These are phyloP conservation scores for Ursus arctos DNA, from an alignment of 2,113 vertebrate species.

Conservation along the genomic window DNA sequence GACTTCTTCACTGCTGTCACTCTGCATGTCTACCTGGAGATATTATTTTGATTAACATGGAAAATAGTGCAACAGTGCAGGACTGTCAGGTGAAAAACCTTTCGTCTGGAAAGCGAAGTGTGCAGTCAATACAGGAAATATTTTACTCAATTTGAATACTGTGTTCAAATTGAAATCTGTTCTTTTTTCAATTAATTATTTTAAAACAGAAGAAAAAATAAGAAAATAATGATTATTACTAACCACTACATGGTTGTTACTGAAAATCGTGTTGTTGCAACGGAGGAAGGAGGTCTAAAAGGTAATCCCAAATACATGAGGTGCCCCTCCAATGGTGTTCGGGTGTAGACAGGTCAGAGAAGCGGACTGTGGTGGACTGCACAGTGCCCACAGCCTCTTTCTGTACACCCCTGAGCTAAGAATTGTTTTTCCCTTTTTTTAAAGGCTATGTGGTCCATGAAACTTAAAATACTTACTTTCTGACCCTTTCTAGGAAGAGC, in stretches of 20 bases:
- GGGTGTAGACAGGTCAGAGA: fast-evolving
- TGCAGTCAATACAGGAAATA: background rate
- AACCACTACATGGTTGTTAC: background rate
- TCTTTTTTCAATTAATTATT: background rate
- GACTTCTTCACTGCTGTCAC: background rate
- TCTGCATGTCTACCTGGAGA: background rate
- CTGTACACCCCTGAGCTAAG: background rate
- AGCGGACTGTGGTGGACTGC: background rate
- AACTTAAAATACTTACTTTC: background rate
- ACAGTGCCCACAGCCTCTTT: background rate
- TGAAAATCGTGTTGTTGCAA: background rate
- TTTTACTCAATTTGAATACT: background rate
- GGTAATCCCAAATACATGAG: background rate
- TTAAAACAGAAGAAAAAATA: background rate
- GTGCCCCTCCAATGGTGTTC: fast-evolving
- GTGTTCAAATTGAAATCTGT: background rate
- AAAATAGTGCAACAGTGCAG: background rate
- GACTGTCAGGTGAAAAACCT: background rate
- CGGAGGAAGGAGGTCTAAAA: background rate
- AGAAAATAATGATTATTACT: background rate
- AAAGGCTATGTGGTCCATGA: background rate
- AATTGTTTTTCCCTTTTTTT: background rate
- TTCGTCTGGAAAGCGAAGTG: background rate
- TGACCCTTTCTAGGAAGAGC: background rate
- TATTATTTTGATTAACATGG: conserved; percentile 10